These are phyloP conservation scores for Erynnis tages DNA, from an alignment of 2,888 invertebrate genomes.

Conservation along the genomic window DNA sequence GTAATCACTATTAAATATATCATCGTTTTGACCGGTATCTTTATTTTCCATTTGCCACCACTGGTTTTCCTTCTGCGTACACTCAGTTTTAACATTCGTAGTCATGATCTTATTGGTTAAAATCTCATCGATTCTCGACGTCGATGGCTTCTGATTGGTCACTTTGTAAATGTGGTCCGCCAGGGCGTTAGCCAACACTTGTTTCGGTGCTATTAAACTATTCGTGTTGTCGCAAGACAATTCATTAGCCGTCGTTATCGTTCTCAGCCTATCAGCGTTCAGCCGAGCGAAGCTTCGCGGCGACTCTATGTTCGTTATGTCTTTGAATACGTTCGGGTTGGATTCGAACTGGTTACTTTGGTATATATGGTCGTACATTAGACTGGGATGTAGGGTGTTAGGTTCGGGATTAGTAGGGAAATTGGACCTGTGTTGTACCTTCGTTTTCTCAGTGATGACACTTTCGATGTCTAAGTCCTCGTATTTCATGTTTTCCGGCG, in stretches of 20 bases:
- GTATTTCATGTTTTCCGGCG: slow-evolving; percentile 58
- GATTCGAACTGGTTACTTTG: slow-evolving; percentile 33
- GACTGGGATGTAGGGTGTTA: slow-evolving; percentile 46
- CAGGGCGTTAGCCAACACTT: slow-evolving; percentile 68
- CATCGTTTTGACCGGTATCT: slow-evolving; percentile 55
- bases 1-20: slow-evolving; percentile 61
- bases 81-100: slow-evolving; percentile 36
- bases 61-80: slow-evolving; percentile 60
- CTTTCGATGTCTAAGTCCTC: slow-evolving; percentile 65
- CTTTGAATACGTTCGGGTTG: slow-evolving; percentile 51
- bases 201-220: slow-evolving; percentile 66
- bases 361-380: slow-evolving; percentile 44
- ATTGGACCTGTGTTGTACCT: slow-evolving; percentile 80
- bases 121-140: slow-evolving; percentile 71
- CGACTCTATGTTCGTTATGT: slow-evolving; percentile 66
- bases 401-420: slow-evolving; percentile 70
- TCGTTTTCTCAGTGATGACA: slow-evolving; percentile 65
- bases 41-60: slow-evolving; percentile 63
- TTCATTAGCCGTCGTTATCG: slow-evolving; percentile 60
- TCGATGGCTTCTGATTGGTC: slow-evolving; percentile 77
- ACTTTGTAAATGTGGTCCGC: slow-evolving; percentile 78
- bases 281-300: slow-evolving; percentile 66
- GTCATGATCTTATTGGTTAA: slow-evolving; percentile 70
- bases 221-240: slow-evolving; percentile 50
- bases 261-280: slow-evolving; percentile 69